These are phyloP conservation scores for Drymonia ruficornis DNA, from an alignment of 2,888 invertebrate species.

Conservation along the genomic window DNA sequence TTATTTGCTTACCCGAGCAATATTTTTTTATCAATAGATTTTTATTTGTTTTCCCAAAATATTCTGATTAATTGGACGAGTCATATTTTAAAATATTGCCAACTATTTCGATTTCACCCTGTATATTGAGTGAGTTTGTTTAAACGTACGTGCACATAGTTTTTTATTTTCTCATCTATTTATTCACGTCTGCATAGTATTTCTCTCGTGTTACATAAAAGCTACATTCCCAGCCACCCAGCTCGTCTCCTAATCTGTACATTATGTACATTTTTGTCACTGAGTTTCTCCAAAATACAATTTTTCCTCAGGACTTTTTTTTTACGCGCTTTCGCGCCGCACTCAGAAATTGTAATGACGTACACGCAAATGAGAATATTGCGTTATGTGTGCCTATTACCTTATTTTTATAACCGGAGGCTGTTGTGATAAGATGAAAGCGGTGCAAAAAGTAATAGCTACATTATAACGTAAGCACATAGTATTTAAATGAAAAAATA, in stretches of 20 bases:
- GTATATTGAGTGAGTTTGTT: too few relatives aligned
- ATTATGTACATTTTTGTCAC: constrained; percentile 14
- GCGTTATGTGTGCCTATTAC: constrained; percentile 8
- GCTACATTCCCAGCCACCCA: not conserved
- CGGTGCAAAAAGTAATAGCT: not conserved
- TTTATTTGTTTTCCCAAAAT: too few relatives aligned
- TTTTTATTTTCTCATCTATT: not conserved
- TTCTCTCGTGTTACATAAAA: not conserved
- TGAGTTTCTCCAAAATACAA: not conserved
- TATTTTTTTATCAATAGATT: too few relatives aligned
- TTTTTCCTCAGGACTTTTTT: not conserved
- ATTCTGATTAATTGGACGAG: too few relatives aligned
- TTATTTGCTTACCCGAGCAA: too few relatives aligned
- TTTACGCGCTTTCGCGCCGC: not conserved
- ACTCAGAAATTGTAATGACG: constrained; percentile 13
- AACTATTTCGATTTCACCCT: too few relatives aligned
- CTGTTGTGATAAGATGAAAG: not conserved
- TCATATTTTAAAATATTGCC: too few relatives aligned
- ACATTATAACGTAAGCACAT: too few relatives aligned
- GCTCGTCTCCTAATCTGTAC: constrained; percentile 17
- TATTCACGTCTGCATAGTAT: not conserved
- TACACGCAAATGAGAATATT: constrained; percentile 19
- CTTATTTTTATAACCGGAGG: constrained; percentile 16
- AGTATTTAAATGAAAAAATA: too few relatives aligned
- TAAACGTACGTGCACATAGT: too few relatives aligned